These are phyloP conservation scores for Perizoma flavofasciatum DNA, from an alignment of 2,888 invertebrate species.

Conservation along the genomic window DNA sequence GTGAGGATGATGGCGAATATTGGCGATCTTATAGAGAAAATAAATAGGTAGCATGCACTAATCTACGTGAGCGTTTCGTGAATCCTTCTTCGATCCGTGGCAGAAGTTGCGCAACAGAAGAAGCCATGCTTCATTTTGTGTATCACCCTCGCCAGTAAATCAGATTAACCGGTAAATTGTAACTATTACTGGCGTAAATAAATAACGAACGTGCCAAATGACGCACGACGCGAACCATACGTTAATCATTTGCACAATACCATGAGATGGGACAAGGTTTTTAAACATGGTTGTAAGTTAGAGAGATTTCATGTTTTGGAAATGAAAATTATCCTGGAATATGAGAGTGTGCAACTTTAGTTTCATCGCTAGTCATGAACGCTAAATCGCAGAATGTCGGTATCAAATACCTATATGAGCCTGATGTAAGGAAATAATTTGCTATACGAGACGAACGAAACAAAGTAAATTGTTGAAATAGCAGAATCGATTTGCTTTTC, in stretches of 20 bases:
- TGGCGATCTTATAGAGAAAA: neutral
- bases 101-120: conserved; percentile 25
- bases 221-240: conserved; percentile 66
- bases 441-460: conserved; percentile 17
- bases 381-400: no score
- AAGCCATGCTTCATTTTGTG: conserved; percentile 39
- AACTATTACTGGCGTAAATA: conserved; percentile 70
- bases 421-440: conserved; percentile 2
- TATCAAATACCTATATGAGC: no score
- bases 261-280: conserved; percentile 29
- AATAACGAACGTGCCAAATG: conserved; percentile 68
- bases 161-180: conserved; percentile 72
- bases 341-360: no score
- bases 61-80: conserved; percentile 9
- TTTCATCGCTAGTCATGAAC: no score
- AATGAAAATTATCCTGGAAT: no score
- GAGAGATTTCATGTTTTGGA: no score
- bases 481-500: conserved; percentile 35
- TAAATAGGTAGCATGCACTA: neutral
- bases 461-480: conserved; percentile 31
- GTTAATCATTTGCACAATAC: conserved; percentile 63
- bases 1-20: no score
- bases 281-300: no score
- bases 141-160: conserved; percentile 56
- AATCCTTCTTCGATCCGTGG: neutral